These are phyloP conservation scores for Babylonia areolata DNA, from an alignment of 1,140 invertebrate genomes.

Conservation along the genomic window DNA sequence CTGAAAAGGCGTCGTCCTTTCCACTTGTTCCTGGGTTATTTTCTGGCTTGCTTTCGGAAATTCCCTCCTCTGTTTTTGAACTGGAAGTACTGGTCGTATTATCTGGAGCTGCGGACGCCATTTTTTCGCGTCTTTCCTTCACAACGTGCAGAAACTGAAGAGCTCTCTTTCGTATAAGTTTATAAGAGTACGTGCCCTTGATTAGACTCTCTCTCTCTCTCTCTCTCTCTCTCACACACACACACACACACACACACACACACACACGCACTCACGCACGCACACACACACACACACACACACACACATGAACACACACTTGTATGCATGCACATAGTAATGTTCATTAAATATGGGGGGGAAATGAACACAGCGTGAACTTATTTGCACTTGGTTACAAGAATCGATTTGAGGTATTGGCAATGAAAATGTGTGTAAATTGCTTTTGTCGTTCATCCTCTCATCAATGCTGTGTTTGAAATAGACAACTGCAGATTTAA, in stretches of 20 bases:
- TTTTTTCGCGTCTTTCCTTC: constrained; percentile 26
- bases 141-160: background rate
- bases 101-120: constrained; percentile 13
- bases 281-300: background rate
- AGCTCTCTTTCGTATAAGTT: too few relatives aligned
- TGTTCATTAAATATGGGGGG: too few relatives aligned
- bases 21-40: constrained; percentile 9
- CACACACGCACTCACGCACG: background rate
- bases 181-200: background rate
- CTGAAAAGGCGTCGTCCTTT: background rate
- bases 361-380: too few relatives aligned
- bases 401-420: too few relatives aligned
- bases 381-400: too few relatives aligned
- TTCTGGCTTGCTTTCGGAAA: background rate
- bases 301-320: background rate
- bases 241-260: background rate
- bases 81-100: background rate
- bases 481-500: too few relatives aligned
- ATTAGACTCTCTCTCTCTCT: background rate
- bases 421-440: too few relatives aligned
- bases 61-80: background rate
- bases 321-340: background rate
- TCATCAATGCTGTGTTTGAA: too few relatives aligned
- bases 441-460: too few relatives aligned
- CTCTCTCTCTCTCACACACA: background rate